A percentile compares a stretch with the other conserved stretches of the same genome.
phyloP scores from a whole-genome alignment of 1,140 invertebrate genomes.

The Ostrea denselamellosa region DNA sequence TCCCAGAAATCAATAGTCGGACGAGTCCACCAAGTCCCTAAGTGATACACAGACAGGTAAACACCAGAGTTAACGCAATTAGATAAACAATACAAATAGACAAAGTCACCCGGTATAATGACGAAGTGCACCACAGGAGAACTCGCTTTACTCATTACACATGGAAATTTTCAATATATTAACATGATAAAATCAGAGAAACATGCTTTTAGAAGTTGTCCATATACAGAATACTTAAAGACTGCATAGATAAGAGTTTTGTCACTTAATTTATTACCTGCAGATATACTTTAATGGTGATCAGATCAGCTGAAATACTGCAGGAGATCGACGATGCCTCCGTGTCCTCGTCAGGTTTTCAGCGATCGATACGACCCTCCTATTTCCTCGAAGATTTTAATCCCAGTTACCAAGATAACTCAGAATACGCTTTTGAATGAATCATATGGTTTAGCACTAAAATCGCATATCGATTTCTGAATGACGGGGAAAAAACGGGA shows the following conservation, averaged over 20 bases:
- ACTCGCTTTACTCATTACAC: not conserved
- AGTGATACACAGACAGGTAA: not conserved
- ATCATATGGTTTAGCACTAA: not conserved
- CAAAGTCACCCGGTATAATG: not conserved
- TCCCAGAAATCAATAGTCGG: constrained; percentile 19
- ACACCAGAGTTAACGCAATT: not conserved
- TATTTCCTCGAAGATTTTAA: constrained; percentile 8
- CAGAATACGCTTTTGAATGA: not conserved
- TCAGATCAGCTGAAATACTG: not conserved
- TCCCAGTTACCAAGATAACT: constrained; percentile 26
- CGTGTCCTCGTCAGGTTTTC: not conserved
- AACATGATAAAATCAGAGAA: not conserved
- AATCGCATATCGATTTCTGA: constrained; percentile 7
- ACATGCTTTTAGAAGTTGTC: not conserved
- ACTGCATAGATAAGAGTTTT: not conserved
- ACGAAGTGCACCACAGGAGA: not conserved
- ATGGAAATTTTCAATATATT: not conserved
- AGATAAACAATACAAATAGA: not conserved
- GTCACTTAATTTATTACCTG: not conserved
- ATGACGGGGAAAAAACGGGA: not conserved
- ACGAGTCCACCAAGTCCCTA: not conserved
- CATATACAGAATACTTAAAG: not conserved
- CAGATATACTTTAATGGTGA: not conserved
- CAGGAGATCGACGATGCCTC: not conserved
- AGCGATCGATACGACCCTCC: constrained; percentile 5